These are phyloP conservation scores for Mandrillus leucophaeus DNA, from an alignment of 2,113 vertebrate genomes.

Conservation along the genomic window DNA sequence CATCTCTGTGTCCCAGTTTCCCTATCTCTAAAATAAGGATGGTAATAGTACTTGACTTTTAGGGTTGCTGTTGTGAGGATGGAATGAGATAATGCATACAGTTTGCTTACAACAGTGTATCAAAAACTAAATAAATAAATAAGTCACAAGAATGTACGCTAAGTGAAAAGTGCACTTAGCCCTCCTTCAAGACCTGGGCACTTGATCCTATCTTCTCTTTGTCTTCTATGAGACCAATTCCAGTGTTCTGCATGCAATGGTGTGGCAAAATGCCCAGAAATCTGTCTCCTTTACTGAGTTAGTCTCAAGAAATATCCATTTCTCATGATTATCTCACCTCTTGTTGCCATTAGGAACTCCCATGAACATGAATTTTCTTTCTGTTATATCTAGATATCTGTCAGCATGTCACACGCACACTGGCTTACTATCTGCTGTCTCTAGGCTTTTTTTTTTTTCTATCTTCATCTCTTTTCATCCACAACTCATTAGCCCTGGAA, in stretches of 20 bases:
- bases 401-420: accelerated
- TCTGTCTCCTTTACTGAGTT: neutral
- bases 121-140: neutral
- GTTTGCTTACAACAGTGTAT: neutral
- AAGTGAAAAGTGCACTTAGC: neutral
- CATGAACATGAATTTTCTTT: neutral
- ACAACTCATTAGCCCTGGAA: neutral
- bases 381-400: neutral
- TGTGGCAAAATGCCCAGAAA: neutral
- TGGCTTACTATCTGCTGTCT: neutral
- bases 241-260: neutral
- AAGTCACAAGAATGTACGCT: neutral
- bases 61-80: neutral
- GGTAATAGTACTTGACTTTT: neutral
- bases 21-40: neutral
- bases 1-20: neutral
- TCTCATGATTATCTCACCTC: neutral
- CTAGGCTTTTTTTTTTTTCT: neutral
- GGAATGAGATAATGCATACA: neutral
- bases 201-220: neutral
- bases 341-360: neutral
- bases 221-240: neutral
- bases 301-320: neutral
- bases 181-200: too few relatives aligned
- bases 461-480: neutral